These are phyloP conservation scores for Colostygia pectinataria DNA, from an alignment of 2,888 invertebrate species.

Conservation along the genomic window DNA sequence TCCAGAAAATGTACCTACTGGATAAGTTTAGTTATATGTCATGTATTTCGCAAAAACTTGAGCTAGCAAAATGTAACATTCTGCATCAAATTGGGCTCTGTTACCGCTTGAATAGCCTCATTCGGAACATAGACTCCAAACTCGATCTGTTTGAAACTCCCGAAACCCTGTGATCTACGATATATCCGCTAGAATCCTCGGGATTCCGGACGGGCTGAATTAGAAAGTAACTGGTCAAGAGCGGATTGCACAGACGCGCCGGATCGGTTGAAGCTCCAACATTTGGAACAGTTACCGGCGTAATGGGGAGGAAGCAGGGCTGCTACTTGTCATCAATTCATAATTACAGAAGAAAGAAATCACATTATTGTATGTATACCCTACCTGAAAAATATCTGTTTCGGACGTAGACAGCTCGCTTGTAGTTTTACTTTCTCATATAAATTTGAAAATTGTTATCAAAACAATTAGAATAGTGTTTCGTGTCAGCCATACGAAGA, in stretches of 20 bases:
- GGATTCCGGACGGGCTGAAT: conserved; percentile 47
- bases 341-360: no score
- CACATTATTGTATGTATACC: no score
- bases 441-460: no score
- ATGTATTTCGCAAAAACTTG: no score
- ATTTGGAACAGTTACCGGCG: conserved; percentile 43
- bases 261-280: conserved; percentile 42
- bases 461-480: no score
- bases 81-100: not conserved
- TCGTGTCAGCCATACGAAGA: no score
- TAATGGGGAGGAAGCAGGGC: conserved; percentile 39
- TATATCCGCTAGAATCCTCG: conserved; percentile 33
- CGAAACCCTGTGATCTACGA: conserved; percentile 32
- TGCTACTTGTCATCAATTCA: conserved; percentile 8
- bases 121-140: conserved; percentile 12
- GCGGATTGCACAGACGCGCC: conserved; percentile 39
- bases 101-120: conserved; percentile 16
- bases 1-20: no score
- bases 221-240: conserved; percentile 55
- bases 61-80: not conserved
- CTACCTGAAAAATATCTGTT: no score
- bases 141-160: conserved; percentile 25
- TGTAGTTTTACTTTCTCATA: no score
- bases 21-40: no score
- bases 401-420: no score